These are phyloP conservation scores for Agonopterix subpropinquella DNA, from an alignment of 2,888 invertebrate genomes.

Conservation along the genomic window DNA sequence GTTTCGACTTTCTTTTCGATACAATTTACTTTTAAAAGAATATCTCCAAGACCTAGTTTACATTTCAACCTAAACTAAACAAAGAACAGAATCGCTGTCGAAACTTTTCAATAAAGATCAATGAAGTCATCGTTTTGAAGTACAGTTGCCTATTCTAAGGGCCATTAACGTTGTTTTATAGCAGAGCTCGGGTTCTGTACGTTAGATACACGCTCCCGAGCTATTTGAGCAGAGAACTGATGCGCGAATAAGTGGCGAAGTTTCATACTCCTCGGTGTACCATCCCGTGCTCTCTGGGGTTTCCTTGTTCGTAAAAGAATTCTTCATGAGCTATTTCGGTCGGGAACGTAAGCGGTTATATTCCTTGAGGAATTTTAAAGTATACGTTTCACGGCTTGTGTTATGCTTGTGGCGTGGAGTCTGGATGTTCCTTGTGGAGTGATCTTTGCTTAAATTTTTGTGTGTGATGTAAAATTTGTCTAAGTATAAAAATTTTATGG, in stretches of 20 bases:
- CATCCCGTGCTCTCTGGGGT: constrained; percentile 22
- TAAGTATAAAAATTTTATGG: too few relatives aligned
- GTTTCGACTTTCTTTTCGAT: too few relatives aligned
- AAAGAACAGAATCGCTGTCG: neutral
- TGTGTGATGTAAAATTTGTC: too few relatives aligned
- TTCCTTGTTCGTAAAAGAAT: constrained; percentile 16
- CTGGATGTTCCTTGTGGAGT: too few relatives aligned
- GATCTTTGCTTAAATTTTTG: too few relatives aligned
- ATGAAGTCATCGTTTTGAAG: constrained; percentile 2
- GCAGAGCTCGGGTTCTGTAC: constrained; percentile 12
- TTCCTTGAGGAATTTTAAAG: constrained; percentile 13
- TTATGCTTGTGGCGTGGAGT: too few relatives aligned
- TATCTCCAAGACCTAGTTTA: too few relatives aligned
- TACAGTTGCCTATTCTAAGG: constrained; percentile 1
- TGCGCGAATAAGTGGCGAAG: constrained; percentile 36
- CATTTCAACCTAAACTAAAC: too few relatives aligned
- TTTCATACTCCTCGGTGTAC: constrained; percentile 31
- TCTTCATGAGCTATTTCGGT: constrained; percentile 18
- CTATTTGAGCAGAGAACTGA: constrained; percentile 24
- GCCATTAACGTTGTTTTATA: constrained; percentile 20
- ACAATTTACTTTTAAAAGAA: too few relatives aligned
- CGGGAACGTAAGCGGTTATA: constrained; percentile 18
- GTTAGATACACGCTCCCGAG: constrained; percentile 16
- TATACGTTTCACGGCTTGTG: neutral
- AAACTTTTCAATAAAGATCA: constrained; percentile 4